Evolutionary conservation across 1,140 invertebrate genomes (phyloP).

Genomic region (Macrosteles quadrilineatus): DNA sequence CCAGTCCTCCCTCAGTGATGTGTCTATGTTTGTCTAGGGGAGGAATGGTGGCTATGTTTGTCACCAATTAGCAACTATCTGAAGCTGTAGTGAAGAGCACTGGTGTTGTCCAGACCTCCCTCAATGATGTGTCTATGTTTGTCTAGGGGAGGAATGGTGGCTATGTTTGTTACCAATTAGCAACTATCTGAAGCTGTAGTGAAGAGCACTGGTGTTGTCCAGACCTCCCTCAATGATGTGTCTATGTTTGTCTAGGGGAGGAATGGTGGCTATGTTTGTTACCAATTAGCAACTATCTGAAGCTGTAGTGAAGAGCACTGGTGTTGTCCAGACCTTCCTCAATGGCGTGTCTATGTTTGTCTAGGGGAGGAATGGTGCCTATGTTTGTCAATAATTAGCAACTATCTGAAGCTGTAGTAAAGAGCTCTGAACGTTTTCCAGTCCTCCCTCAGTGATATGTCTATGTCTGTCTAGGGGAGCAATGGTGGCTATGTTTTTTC

Average conservation of each 20-base stretch:
- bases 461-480: conserved; percentile 58
- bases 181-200: conserved; percentile 55
- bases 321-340: conserved; percentile 56
- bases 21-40: conserved; percentile 59
- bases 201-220: conserved; percentile 55
- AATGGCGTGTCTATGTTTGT: conserved; percentile 59
- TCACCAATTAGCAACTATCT: conserved; percentile 59
- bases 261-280: conserved; percentile 57
- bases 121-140: conserved; percentile 61
- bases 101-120: conserved; percentile 54
- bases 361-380: conserved; percentile 50
- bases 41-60: conserved; percentile 57
- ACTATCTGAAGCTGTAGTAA: conserved; percentile 54
- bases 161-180: conserved; percentile 62
- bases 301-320: conserved; percentile 56
- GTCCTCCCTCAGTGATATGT: conserved; percentile 59
- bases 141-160: conserved; percentile 53
- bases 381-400: conserved; percentile 63
- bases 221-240: conserved; percentile 59
- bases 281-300: conserved; percentile 58
- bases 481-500: conserved; percentile 57
- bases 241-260: conserved; percentile 57
- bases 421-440: conserved; percentile 56
- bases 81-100: conserved; percentile 56
- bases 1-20: conserved; percentile 58